Evolutionary conservation across 2,888 invertebrate species (phyloP), one percentile per base, ranked within the genome.

Genomic region (Callinectes sapidus): DNA sequence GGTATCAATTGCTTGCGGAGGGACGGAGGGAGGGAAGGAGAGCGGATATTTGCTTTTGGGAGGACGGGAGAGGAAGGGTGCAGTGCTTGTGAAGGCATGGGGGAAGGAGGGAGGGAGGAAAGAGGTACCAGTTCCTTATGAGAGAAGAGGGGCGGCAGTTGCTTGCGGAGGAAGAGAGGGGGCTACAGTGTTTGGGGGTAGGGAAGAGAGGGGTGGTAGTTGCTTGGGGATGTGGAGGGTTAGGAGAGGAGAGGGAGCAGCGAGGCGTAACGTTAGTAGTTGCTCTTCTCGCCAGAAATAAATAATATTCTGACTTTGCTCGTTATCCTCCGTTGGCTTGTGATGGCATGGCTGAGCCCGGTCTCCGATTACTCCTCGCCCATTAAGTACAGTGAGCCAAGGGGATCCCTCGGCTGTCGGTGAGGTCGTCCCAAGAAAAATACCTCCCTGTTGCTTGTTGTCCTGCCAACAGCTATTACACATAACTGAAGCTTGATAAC

Each of bases 211-310:
- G 14, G 88, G 81, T 81, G 81, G 81, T 35, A 81, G 81, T 81
- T 81, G 81, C 81, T 81, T 81, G 61, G 35, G 88, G 88, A 32
- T 55, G 61, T 54, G 88, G 28, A 42, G 87, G 35, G 88, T 55
- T 13, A 87, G 87, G n/a, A 87, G 28, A 42, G 87, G 87, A 54
- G 87, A 54, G 87, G 48, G n/a, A 54, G 87, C 48, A 87, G 54
- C 87, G 48, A 87, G 42, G 87, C 87, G 87, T 87, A 54, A 48
- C 87, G 87, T 87, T 54, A 87, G 87, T 87, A 54, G 87, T 87
- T 54, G 54, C 87, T 87, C 87, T 54, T 87, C 87, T 87, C 42
- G 28, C 87, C 48, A 87, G 42, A 42, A 87, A 87, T 87, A 54
- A 87, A 87, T 87, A 87, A 87, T 54, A 87, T 54, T n/a, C 54